A percentile compares a stretch with the other conserved stretches of the same genome.
Conservation (phyloP, 2,797 vertebrate species). For the Phoeniculus purpureus region DNA sequence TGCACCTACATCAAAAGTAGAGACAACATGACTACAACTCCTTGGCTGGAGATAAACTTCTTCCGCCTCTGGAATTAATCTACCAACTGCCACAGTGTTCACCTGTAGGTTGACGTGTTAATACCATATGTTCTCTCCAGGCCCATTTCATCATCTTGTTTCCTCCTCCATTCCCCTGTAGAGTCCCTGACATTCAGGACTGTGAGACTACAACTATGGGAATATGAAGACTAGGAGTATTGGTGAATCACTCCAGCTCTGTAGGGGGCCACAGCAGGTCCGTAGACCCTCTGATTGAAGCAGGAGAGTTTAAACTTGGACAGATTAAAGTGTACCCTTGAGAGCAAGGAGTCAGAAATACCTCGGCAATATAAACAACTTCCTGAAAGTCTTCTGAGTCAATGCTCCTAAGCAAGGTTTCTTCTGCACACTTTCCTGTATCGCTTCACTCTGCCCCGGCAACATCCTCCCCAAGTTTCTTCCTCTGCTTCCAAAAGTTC, state of each 20-base stretch:
- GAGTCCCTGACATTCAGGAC: not conserved
- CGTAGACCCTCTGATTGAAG: too few relatives aligned
- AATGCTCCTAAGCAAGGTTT: not conserved
- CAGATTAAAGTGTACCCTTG: too few relatives aligned
- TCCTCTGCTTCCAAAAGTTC: not conserved
- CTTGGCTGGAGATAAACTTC: not conserved
- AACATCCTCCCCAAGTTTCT: not conserved
- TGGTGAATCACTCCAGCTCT: not conserved
- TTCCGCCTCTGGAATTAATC: not conserved
- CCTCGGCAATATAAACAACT: too few relatives aligned
- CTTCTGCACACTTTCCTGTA: not conserved
- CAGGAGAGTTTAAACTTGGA: too few relatives aligned
- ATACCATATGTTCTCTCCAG: not conserved
- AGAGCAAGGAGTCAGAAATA: too few relatives aligned
- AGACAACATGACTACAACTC: not conserved
- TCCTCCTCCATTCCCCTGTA: not conserved
- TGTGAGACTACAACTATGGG: not conserved
- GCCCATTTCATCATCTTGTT: not conserved
- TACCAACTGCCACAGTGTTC: not conserved
- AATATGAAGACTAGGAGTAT: fast-evolving
- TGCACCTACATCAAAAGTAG: not conserved
- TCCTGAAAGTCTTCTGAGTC: not conserved
- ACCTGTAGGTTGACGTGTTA: not conserved
- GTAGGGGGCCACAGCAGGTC: too few relatives aligned
- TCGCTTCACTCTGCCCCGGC: not conserved